Percentiles rank a stretch among this genome's conserved stretches.
Conservation (phyloP, 2,113 vertebrate genomes). For the Indicator indicator region DNA sequence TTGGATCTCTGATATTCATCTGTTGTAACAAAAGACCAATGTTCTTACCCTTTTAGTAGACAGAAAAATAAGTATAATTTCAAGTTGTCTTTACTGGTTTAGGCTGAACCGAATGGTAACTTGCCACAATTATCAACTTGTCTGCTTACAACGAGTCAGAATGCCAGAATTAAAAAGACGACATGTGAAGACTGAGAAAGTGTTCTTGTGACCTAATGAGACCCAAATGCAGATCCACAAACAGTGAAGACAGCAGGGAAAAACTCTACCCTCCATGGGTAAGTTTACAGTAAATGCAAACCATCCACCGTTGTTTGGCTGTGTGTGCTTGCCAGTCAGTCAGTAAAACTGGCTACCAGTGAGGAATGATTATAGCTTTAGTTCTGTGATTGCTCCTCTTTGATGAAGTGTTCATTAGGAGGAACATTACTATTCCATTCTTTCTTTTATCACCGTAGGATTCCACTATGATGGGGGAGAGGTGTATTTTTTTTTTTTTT, state of each 20-base stretch:
- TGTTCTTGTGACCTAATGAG: slow-evolving; percentile 4
- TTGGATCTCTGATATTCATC: slow-evolving; percentile 7
- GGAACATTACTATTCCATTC: slow-evolving; percentile 50
- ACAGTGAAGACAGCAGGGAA: neutral
- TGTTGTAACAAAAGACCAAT: neutral
- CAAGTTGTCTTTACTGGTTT: neutral
- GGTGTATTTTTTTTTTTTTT: neutral
- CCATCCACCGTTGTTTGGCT: slow-evolving; percentile 37
- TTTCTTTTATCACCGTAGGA: slow-evolving; percentile 41
- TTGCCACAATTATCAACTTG: neutral
- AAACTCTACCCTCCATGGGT: slow-evolving; percentile 28
- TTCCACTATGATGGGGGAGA: neutral
- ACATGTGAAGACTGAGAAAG: slow-evolving; percentile 52
- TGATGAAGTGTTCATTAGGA: slow-evolving; percentile 46
- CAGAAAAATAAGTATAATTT: neutral
- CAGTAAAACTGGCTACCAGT: slow-evolving; percentile 25
- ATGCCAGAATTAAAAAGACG: slow-evolving; percentile 4
- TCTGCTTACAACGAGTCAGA: slow-evolving; percentile 8
- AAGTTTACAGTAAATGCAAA: slow-evolving; percentile 38
- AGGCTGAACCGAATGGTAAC: slow-evolving; percentile 23
- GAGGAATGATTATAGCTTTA: slow-evolving; percentile 72
- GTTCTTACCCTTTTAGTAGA: neutral
- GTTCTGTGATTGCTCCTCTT: slow-evolving; percentile 36
- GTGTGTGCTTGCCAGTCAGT: slow-evolving; percentile 42
- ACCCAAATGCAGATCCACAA: slow-evolving; percentile 27